phyloP scores from a whole-genome alignment of 1,140 invertebrate genomes.

The Semibalanus balanoides region DNA sequence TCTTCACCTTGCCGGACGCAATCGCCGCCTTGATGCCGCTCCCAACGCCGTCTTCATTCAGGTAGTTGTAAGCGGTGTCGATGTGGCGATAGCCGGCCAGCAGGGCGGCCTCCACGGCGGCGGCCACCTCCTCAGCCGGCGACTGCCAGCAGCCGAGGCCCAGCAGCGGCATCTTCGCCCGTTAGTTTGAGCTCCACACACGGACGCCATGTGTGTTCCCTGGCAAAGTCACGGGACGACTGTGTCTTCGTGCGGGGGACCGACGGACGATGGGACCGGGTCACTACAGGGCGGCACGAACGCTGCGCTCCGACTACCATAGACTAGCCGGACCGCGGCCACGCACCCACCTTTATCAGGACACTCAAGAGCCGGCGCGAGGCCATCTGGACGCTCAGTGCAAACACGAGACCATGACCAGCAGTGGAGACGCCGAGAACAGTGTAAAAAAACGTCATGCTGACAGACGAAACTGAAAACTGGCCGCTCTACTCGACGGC shows the following conservation, averaged over 20 bases:
- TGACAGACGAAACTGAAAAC: too few relatives aligned
- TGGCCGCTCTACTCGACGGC: too few relatives aligned
- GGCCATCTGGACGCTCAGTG: too few relatives aligned
- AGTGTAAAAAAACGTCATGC: too few relatives aligned
- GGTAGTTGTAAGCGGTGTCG: slow-evolving; percentile 48
- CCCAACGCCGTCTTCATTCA: slow-evolving; percentile 33
- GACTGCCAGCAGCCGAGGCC: slow-evolving; percentile 48
- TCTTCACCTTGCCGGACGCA: slow-evolving; percentile 32
- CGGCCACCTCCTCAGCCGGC: slow-evolving; percentile 6
- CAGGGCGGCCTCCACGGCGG: slow-evolving; percentile 47
- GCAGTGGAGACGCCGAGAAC: too few relatives aligned
- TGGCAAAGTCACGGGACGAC: too few relatives aligned
- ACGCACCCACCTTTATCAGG: background rate
- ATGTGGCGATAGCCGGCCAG: slow-evolving; percentile 53
- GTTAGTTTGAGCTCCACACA: background rate
- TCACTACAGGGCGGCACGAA: too few relatives aligned
- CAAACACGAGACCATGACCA: too few relatives aligned
- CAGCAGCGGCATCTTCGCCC: slow-evolving; percentile 51
- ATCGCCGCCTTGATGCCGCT: slow-evolving; percentile 29
- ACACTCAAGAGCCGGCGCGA: too few relatives aligned
- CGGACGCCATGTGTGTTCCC: background rate
- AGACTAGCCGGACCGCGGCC: too few relatives aligned
- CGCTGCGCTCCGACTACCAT: background rate
- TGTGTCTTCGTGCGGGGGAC: background rate
- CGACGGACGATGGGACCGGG: background rate